These are phyloP conservation scores for Drosophila dives DNA, from an alignment of 2,888 invertebrate genomes.

Conservation along the genomic window DNA sequence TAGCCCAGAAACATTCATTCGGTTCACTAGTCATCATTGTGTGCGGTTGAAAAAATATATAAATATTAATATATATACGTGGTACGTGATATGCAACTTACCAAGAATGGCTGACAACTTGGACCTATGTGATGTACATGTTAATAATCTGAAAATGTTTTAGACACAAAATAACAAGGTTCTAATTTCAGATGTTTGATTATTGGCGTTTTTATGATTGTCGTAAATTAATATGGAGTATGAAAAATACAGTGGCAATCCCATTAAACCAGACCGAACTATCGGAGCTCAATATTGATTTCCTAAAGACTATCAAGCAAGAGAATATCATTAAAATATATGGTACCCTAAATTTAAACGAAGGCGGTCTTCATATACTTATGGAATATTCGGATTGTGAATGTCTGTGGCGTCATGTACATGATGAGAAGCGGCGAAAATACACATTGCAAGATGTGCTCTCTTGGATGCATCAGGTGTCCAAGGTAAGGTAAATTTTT, in stretches of 20 bases:
- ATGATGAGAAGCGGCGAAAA: background rate
- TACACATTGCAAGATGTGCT: conserved; percentile 1
- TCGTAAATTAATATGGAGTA: background rate
- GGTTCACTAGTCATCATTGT: background rate
- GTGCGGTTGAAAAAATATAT: background rate
- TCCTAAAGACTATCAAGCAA: background rate
- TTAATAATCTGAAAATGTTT: too few relatives aligned
- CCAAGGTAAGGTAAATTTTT: background rate
- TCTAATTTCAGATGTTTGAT: too few relatives aligned
- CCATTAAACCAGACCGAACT: background rate
- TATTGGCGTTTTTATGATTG: background rate
- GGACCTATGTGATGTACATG: too few relatives aligned
- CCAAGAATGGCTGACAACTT: background rate
- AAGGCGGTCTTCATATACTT: background rate
- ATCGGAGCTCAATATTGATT: background rate
- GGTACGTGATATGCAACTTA: background rate
- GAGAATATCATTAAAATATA: background rate
- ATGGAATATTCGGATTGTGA: conserved; percentile 1
- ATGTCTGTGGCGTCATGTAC: background rate
- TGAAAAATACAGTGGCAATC: background rate
- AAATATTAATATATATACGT: background rate
- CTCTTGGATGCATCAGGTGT: conserved; percentile 4
- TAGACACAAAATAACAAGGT: too few relatives aligned
- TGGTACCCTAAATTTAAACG: background rate
- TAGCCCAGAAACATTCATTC: background rate